phyloP scores from a whole-genome alignment of 1,140 invertebrate species.

The Aphaenogaster floridana region DNA sequence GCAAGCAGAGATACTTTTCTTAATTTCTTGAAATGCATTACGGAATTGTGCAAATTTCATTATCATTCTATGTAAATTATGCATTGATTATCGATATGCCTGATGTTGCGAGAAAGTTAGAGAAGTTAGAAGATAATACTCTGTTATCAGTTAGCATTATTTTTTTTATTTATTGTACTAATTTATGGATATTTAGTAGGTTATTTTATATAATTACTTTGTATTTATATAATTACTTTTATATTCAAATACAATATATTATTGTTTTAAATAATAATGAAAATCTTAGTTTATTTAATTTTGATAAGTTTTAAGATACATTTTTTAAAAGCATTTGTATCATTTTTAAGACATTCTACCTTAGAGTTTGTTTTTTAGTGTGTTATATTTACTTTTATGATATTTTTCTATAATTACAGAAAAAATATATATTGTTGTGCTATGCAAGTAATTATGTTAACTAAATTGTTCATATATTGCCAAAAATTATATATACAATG shows the following conservation, averaged over 20 bases:
- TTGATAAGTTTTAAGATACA: not conserved
- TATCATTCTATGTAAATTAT: not conserved
- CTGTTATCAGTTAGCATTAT: not conserved
- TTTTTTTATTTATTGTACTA: not conserved
- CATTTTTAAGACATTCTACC: not conserved
- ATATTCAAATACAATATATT: not conserved
- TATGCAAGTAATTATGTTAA: too few relatives aligned
- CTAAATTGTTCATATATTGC: too few relatives aligned
- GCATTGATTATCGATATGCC: not conserved
- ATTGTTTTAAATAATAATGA: not conserved
- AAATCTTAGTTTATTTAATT: not conserved
- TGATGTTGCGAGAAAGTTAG: not conserved
- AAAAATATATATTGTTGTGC: too few relatives aligned
- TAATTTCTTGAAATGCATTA: slow-evolving; percentile 17
- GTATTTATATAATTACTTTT: not conserved
- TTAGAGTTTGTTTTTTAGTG: not conserved
- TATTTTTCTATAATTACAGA: too few relatives aligned
- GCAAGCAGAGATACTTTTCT: slow-evolving; percentile 19
- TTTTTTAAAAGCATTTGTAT: too few relatives aligned
- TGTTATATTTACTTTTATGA: not conserved
- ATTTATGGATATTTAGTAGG: not conserved
- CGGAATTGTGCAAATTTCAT: not conserved
- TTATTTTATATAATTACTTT: slow-evolving; percentile 1
- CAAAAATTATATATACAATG: too few relatives aligned
- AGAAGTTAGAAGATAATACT: too few relatives aligned